phyloP scores from a whole-genome alignment of 2,113 vertebrate genomes.

The Hystrix cristata region DNA sequence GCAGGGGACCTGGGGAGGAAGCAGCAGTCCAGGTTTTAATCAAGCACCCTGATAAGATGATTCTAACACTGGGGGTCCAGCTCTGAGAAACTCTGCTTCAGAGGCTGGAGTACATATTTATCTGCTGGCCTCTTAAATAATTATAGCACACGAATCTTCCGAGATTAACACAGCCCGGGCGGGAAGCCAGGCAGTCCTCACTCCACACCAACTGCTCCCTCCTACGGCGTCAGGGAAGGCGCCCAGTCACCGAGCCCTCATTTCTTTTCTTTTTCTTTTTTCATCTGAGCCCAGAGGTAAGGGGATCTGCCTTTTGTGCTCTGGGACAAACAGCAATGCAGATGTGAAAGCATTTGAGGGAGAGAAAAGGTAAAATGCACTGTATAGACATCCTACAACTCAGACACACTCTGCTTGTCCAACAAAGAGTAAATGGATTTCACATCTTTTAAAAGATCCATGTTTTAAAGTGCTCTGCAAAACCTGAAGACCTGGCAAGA shows the following conservation, averaged over 20 bases:
- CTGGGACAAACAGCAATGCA: neutral
- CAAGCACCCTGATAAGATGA: neutral
- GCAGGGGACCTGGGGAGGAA: rapidly evolving
- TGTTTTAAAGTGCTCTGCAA: neutral
- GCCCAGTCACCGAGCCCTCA: slow-evolving; percentile 17
- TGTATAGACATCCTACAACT: neutral
- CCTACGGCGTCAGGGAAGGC: neutral
- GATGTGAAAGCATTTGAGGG: neutral
- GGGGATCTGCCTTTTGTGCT: neutral
- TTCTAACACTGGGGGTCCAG: neutral
- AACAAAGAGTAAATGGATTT: neutral
- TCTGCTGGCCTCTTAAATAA: slow-evolving; percentile 59
- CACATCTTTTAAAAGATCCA: neutral
- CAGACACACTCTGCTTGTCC: neutral
- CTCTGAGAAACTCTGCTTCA: slow-evolving; percentile 7
- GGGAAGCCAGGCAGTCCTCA: slow-evolving; percentile 50
- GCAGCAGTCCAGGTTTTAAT: neutral
- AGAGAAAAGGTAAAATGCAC: neutral
- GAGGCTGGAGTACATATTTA: neutral
- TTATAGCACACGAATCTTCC: slow-evolving; percentile 1
- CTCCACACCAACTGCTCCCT: neutral
- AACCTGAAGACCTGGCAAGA: neutral
- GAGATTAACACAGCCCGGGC: slow-evolving; percentile 7
- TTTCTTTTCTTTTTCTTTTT: neutral
- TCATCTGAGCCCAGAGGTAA: neutral